Base-by-base conservation (phyloP, 2,113 vertebrate genomes). In the Percopsis transmontana region DNA sequence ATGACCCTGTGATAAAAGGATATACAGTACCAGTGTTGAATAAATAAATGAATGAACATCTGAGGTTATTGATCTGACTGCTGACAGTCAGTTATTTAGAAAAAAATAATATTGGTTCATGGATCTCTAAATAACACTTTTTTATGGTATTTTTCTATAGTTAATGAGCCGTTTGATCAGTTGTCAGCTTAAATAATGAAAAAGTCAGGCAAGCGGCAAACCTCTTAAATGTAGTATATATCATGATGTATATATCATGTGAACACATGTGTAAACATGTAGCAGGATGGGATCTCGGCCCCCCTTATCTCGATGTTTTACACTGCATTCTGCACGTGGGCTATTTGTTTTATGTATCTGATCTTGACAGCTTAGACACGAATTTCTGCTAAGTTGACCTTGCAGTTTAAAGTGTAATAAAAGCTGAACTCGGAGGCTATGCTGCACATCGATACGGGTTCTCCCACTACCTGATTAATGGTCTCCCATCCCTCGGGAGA, bases 401-500 rank as follows among this genome's bases (percentile, higher is more conserved):
- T 87, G 86, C 84, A 75, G 66, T 84, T 84, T 82, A 82, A 87
- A 87, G 72, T 73, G 76, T 82, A 86, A 85, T 88, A 83, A 86
- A 87, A 83, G 78, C 70, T 68, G 64, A 83, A 88, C 81, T 76
- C 80, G 69, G 72, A 57, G 67, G 72, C 75, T 60, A 74, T 75
- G 74, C 70, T 75, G 60, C 81, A 70, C 86, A 79, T 89, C 68
- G 53, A 87, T 88, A 83, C 33, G 11, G 71, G 81, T 77, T 87
- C 77, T 82, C 76, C 42, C 69, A 66, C 66, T 68, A 68, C 72
- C 71, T 87, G 82, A 88, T 85, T 74, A 87, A 85, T 81, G 72
- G 70, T 67, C 72, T 74, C 57, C 40, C 50, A 40, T 38, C 68
- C 64, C 59, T 27, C 8, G 50, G 81, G 77, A 77, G 58, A 8